Percentiles rank a stretch among this genome's conserved stretches.
Conservation (phyloP, 2,797 vertebrate species). For the Amazona ochrocephala region DNA sequence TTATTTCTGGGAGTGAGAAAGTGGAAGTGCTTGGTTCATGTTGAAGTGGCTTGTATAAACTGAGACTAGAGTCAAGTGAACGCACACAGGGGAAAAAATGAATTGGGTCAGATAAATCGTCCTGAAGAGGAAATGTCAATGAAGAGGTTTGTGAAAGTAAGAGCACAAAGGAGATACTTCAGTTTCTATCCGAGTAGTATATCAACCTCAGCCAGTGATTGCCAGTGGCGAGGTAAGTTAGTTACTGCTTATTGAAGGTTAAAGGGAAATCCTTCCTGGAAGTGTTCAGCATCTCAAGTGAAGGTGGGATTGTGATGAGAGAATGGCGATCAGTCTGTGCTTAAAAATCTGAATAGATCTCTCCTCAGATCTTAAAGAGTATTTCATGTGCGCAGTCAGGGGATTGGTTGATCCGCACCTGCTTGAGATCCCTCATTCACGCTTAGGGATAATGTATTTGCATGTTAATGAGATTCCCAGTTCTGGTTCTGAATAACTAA, state of each 20-base stretch:
- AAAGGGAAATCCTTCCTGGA: not conserved
- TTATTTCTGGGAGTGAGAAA: constrained; percentile 3
- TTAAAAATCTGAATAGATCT: not conserved
- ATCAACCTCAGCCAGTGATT: not conserved
- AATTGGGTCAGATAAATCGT: not conserved
- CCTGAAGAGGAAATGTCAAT: constrained; percentile 20
- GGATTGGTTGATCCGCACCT: not conserved
- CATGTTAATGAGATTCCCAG: not conserved
- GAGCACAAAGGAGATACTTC: not conserved
- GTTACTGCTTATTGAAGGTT: not conserved
- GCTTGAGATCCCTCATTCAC: not conserved
- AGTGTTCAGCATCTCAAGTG: not conserved
- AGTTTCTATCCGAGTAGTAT: not conserved
- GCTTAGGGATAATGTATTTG: not conserved
- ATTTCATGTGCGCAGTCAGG: not conserved
- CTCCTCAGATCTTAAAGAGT: not conserved
- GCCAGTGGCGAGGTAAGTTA: not conserved
- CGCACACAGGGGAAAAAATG: not conserved
- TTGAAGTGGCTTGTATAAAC: constrained; percentile 27
- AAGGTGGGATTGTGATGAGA: not conserved
- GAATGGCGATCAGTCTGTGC: not conserved
- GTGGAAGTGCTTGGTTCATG: constrained; percentile 1
- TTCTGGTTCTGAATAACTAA: not conserved
- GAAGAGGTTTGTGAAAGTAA: not conserved
- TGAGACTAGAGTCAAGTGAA: not conserved